Base-by-base conservation (phyloP, 2,113 vertebrate species). In the Nesoenas mayeri region DNA sequence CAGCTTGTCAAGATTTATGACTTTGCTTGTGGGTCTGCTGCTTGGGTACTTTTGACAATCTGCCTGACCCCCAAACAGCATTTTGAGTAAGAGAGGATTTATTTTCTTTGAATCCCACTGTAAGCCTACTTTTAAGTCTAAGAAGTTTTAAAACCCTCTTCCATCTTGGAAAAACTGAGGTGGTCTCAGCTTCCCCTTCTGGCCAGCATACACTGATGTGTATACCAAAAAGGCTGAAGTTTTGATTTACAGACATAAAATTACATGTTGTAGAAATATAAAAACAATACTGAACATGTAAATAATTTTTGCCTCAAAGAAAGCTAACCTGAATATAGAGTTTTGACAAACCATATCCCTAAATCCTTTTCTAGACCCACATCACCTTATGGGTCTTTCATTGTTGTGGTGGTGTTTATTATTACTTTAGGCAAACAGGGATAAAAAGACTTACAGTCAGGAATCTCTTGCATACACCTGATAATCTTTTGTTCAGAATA, bases 201-300 rank as follows among this genome's bases (percentile, higher is more conserved):
- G 24, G 38, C 15, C 54, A 40, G 36, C 5, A 12, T 16, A 75
- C 5, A 1, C 28, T 77, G 36, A 25, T 1, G 0, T 25, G 13
- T 29, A 9, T 38, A 12, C 28, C 70, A 34, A 83, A 79, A 65
- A 40, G 15, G 58, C 16, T 44, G n/a, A 42, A 83, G 9, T 31
- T 82, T 31, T 60, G 8, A 19, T 73, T 89, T 73, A 62, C 6
- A 48, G 48, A 48, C 8, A 34, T n/a, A 40, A 88, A 70, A 48
- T 67, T 3, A 36, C 11, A 36, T 17, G 7, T 24, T 65, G 29
- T 61, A 72, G 42, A 7, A 42, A 47, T 19, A 44, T 12, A 48
- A 85, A 69, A 42, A 65, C 85, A 64, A 14, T 19, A 48, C 20
- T 38, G 5, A 38, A 85, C 19, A 9, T 24, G 8, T 15, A 42